Evolutionary conservation across 1,140 invertebrate species (phyloP).

Genomic region (Leptoteleia sp.): DNA sequence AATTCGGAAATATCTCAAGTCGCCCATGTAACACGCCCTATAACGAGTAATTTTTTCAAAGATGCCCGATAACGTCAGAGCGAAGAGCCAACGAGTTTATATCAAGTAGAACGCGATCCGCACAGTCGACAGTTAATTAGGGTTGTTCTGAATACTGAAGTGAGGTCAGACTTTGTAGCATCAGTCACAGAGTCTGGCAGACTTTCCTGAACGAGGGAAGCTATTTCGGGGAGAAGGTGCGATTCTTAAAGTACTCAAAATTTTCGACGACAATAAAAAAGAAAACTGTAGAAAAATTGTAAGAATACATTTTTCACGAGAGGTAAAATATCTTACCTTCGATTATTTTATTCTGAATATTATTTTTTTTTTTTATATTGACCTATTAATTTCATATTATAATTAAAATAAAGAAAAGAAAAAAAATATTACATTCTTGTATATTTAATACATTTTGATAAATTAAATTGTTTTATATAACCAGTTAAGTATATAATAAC

Average conservation of each 20-base stretch:
- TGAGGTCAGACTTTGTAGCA: slow-evolving; percentile 43
- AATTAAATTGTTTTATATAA: no score
- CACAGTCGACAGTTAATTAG: slow-evolving; percentile 54
- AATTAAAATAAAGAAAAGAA: no score
- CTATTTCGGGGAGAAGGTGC: background rate
- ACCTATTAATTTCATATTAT: no score
- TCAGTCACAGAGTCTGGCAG: slow-evolving; percentile 52
- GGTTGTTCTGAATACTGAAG: slow-evolving; percentile 53
- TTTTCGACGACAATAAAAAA: background rate
- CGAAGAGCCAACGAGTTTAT: slow-evolving; percentile 45
- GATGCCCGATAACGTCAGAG: slow-evolving; percentile 38
- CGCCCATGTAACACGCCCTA: slow-evolving; percentile 7
- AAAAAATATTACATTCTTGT: no score
- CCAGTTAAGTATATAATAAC: no score
- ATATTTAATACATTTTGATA: no score
- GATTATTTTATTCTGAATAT: no score
- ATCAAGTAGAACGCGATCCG: slow-evolving; percentile 51
- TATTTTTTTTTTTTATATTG: no score
- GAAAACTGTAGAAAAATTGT: no score
- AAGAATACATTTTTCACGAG: no score
- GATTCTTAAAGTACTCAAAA: slow-evolving; percentile 3
- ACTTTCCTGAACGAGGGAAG: slow-evolving; percentile 15
- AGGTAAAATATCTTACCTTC: no score
- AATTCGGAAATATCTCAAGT: slow-evolving; percentile 34
- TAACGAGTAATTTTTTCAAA: slow-evolving; percentile 40